phyloP scores from a whole-genome alignment of 2,113 vertebrate species.

The Bolborhynchus lineola region DNA sequence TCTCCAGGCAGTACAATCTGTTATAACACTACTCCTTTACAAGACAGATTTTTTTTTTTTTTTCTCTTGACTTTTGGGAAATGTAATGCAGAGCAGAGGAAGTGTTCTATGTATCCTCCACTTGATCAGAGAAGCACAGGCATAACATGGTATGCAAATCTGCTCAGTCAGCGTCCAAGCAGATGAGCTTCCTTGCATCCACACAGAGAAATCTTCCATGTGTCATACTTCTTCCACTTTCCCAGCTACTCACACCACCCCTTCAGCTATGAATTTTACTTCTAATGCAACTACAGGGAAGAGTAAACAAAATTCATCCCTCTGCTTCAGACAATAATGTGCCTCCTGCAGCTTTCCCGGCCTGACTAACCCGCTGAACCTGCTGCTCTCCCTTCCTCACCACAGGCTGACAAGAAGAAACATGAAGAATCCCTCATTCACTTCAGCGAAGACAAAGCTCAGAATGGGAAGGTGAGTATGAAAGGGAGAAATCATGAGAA shows the following conservation, averaged over 20 bases:
- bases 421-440: not conserved
- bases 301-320: not conserved
- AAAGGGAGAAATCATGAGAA: not conserved
- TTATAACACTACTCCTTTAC: not conserved
- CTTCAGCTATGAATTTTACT: not conserved
- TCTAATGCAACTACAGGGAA: not conserved
- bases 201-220: not conserved
- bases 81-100: rapidly evolving
- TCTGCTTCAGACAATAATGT: not conserved
- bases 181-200: not conserved
- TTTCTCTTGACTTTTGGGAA: not conserved
- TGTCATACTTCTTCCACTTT: rapidly evolving
- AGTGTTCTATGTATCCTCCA: not conserved
- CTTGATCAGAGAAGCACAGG: not conserved
- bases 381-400: not conserved
- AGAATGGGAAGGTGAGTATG: not conserved
- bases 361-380: not conserved
- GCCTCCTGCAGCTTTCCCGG: not conserved
- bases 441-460: not conserved
- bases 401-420: not conserved
- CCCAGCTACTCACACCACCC: not conserved
- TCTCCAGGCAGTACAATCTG: not conserved
- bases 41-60: not conserved
- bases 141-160: rapidly evolving
- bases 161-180: not conserved